Evolutionary conservation across 2,113 vertebrate genomes (phyloP), one percentile per base, ranked within the genome.

Genomic region (Caranx ignobilis): DNA sequence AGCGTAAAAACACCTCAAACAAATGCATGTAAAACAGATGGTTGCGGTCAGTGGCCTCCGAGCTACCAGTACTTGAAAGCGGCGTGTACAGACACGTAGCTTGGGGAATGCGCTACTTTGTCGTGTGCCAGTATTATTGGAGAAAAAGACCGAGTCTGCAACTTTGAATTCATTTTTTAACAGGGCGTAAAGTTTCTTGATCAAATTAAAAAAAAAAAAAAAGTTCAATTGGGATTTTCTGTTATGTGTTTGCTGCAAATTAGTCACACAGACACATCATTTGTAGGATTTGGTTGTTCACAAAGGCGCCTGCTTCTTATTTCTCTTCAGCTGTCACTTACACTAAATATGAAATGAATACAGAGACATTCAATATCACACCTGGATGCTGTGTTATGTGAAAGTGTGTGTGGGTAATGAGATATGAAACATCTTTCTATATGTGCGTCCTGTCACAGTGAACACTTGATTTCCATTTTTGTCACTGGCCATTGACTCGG

Each of bases 391-490:
- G 63, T 39, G 61, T 56, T 69, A 67, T 65, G 73, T 73, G 71
- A 80, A 47, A 39, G 48, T 68, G 34, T 15, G 45, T 71, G 21
- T 48, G 67, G 68, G 71, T 86, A 82, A 89, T 87, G 82, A 86
- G 76, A 78, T 79, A 86, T 84, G 62, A 81, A 85, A 76, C 72
- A 32, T 79, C 54, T 74, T 48, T 84, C 64, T 82, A 11, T 74
- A 61, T 34, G 55, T 61, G 12, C 26, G 4, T 35, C 43, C 11
- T 63, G 76, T 74, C 2, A 3, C 19, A 31, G 43, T 32, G 60
- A 85, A 52, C n/a, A 35, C 69, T 61, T 35, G 15, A 69, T 64
- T 83, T 81, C 65, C 65, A 56, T 75, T 83, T 72, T 35, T 72
- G 34, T 71, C 39, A 10, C 65, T 52, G 61, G 35, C 55, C 69